Evolutionary conservation across 2,888 invertebrate species (phyloP).

Genomic region (Perizoma flavofasciatum): DNA sequence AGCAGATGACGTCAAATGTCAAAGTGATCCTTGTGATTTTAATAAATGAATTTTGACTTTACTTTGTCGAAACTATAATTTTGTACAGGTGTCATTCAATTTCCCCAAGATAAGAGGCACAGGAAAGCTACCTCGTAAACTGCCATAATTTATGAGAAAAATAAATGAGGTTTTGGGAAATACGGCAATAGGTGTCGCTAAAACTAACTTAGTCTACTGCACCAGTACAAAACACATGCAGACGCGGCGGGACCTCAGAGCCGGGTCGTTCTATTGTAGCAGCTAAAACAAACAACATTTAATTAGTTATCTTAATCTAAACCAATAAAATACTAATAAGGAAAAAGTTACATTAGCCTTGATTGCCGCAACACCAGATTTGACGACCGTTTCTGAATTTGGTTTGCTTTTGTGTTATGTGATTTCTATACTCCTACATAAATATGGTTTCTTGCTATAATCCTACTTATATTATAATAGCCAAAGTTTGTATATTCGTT

Average conservation of each 20-base stretch:
- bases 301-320: conserved; percentile 20
- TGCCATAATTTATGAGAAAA: background rate
- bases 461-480: too few relatives aligned
- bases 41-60: too few relatives aligned
- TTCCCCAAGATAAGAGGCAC: too few relatives aligned
- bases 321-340: background rate
- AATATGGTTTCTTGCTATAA: too few relatives aligned
- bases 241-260: conserved; percentile 83
- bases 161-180: background rate
- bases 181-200: conserved; percentile 47
- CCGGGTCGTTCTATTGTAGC: conserved; percentile 92
- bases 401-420: too few relatives aligned
- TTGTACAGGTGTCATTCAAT: too few relatives aligned
- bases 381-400: background rate
- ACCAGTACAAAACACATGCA: conserved; percentile 67
- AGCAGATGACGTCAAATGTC: background rate
- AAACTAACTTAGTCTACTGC: conserved; percentile 52
- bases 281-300: conserved; percentile 84
- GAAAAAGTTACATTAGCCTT: background rate
- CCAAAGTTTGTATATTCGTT: too few relatives aligned
- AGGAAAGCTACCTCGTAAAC: too few relatives aligned
- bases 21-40: too few relatives aligned
- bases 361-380: conserved; percentile 4
- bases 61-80: too few relatives aligned
- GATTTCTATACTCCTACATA: too few relatives aligned